These are phyloP conservation scores for Crocuta crocuta DNA, from an alignment of 2,113 vertebrate species.

Conservation along the genomic window DNA sequence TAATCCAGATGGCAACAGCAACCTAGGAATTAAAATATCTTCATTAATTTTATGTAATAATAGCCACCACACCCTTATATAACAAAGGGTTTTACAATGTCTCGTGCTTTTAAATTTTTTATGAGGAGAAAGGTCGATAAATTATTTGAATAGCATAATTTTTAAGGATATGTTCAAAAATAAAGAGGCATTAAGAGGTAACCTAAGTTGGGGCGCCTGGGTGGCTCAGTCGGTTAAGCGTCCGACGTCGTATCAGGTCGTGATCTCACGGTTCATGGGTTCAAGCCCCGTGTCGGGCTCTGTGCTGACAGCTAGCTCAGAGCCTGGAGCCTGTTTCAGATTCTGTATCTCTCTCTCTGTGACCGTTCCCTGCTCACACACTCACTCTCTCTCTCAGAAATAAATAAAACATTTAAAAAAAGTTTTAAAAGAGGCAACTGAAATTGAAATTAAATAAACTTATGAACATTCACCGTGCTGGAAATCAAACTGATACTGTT, in stretches of 20 bases:
- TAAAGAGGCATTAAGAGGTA: background rate
- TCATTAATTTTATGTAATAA: background rate
- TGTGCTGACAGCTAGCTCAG: too few species aligned
- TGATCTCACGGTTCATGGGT: too few species aligned
- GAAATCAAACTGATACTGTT: background rate
- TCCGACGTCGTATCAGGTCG: too few species aligned
- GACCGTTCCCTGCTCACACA: too few species aligned
- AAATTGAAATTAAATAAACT: conserved; percentile 36
- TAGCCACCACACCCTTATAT: background rate
- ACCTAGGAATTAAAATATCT: conserved; percentile 3
- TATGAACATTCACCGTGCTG: background rate
- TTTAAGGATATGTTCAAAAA: background rate
- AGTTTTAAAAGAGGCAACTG: background rate
- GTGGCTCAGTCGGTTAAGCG: too few species aligned
- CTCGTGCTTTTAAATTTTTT: background rate
- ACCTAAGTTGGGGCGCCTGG: background rate
- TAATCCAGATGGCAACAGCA: background rate
- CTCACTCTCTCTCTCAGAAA: too few species aligned
- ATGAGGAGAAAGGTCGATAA: background rate
- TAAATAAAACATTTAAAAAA: too few species aligned
- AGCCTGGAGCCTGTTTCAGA: too few species aligned
- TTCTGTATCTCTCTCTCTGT: too few species aligned
- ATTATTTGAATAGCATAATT: background rate
- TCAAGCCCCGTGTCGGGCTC: too few species aligned
- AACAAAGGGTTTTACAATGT: background rate